Base-by-base conservation (phyloP, 2,797 vertebrate genomes). In the Enteromius afrohamiltoni region DNA sequence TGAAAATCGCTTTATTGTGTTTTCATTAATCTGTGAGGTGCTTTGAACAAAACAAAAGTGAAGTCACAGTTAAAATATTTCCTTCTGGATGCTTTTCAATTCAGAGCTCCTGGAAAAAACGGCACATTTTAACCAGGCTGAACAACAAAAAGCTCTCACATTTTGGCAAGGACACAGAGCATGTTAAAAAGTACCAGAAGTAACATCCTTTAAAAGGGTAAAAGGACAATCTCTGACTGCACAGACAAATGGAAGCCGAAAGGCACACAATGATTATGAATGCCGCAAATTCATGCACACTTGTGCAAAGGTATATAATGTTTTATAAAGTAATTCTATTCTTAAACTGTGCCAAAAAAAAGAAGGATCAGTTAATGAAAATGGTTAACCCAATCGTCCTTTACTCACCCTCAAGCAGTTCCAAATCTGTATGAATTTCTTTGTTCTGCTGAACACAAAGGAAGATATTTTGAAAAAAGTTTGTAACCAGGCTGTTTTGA, bases 311-410 rank as follows among this genome's bases (percentile, higher is more conserved):
- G 7, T 4, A 26, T 23, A 42, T 8, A 3, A 42, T 40, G 42
- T 26, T 60, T 76, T 26, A 76, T 13, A 76, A 60, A 60, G 53
- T 40, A 23, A 58, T 23, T 40, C 0, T n/a, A 23, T 55, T 58
- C 11, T 40, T 37, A 34, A 19, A 51, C 21, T 58, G 34, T 67
- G 69, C 51, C 70, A 37, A 37, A 76, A 86, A 21, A 40, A 40
- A 40, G 37, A 40, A 8, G 37, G 37, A 0, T 40, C 37, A 40
- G 40, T 40, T 40, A 40, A 40, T 40, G 40, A 4, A 37, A 40
- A 40, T 40, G 5, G 37, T 40, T 40, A 7, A 8, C 8, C 8
- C 40, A 9, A 8, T 9, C 40, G 10, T 42, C 40, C 40, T 9
- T 42, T 42, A 42, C 40, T 42, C 40, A 42, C 9, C 40, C 40